Evolutionary conservation across 1,140 invertebrate species (phyloP), one percentile per base, ranked within the genome.

Genomic region (Panulirus ornatus): DNA sequence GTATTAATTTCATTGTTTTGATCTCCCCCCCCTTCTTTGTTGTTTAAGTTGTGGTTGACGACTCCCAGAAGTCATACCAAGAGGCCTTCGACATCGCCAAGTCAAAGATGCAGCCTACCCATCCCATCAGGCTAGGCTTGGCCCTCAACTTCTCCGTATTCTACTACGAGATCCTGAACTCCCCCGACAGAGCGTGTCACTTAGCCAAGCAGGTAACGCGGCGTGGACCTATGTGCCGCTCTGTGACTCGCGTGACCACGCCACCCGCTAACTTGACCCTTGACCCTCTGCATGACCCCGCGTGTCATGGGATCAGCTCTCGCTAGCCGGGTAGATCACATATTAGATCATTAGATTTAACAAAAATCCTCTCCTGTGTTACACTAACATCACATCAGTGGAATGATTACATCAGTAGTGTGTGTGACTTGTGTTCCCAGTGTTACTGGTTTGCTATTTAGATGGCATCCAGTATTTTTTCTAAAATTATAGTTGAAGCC

Each of bases 11-110:
- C n/a, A 30, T 66, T 66, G 30, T 66, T 66, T n/a, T 66, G 30
- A 30, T 66, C 30, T 66, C 5, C 58, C 30, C 70, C 86, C 42
- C 47, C 51, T 84, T 92, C 51, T 92, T 92, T 86, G 42, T 83
- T 93, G 16, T 85, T 95, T 91, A 95, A 99, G 98, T 96, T 95
- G 98, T 99, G 94, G 98, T 99, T 94, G 97, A 99, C 93, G 98
- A 99, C 95, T 99, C 98, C 92, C 98, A 99, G 96, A 98, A 98
- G 95, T 98, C 98, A 92, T 99, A 99, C 96, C 97, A 99, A 95
- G 98, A 99, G 95, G 99, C 99, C 93, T 99, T 99, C 95, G 98
- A 99, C 95, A 98, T 99, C 95, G 98, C 98, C 93, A 99, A 99
- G 95, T 96, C 96, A 93, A 98, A 98, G 97, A 99, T 99, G 98